These are phyloP conservation scores for Cantharis flavilabris DNA, from an alignment of 2,888 invertebrate species.

Conservation along the genomic window DNA sequence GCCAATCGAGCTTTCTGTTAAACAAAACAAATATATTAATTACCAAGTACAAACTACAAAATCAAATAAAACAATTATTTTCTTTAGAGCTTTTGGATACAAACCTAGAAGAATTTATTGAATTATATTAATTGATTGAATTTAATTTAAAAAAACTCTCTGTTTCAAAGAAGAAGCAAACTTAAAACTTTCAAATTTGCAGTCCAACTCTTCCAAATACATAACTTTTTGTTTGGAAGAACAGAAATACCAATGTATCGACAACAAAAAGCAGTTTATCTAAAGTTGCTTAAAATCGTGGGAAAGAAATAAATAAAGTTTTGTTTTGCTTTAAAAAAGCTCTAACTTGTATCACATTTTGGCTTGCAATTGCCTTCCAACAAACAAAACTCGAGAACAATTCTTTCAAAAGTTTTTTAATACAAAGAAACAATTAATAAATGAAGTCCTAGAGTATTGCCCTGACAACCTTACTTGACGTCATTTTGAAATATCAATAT, in stretches of 20 bases:
- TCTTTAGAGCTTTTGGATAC: no score
- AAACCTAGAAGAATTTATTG: no score
- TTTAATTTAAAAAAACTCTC: no score
- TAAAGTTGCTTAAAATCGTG: neutral
- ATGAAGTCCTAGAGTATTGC: neutral
- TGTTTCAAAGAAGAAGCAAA: neutral
- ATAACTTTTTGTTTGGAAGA: neutral
- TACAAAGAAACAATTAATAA: neutral
- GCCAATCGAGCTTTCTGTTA: slow-evolving; percentile 97
- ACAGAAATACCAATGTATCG: neutral
- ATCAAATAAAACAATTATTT: no score
- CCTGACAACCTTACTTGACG: neutral
- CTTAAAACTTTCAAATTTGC: neutral
- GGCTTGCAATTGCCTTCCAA: neutral
- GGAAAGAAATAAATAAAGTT: neutral
- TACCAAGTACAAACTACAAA: neutral
- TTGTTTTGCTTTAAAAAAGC: neutral
- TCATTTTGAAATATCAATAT: neutral
- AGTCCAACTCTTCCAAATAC: neutral
- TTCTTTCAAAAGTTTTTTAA: neutral
- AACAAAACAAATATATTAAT: slow-evolving; percentile 39
- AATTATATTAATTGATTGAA: no score
- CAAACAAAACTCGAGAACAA: neutral
- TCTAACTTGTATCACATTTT: neutral
- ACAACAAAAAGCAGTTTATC: neutral